phyloP scores from a whole-genome alignment of 92 coral and sea anemone genomes.

The Siderastrea radians region DNA sequence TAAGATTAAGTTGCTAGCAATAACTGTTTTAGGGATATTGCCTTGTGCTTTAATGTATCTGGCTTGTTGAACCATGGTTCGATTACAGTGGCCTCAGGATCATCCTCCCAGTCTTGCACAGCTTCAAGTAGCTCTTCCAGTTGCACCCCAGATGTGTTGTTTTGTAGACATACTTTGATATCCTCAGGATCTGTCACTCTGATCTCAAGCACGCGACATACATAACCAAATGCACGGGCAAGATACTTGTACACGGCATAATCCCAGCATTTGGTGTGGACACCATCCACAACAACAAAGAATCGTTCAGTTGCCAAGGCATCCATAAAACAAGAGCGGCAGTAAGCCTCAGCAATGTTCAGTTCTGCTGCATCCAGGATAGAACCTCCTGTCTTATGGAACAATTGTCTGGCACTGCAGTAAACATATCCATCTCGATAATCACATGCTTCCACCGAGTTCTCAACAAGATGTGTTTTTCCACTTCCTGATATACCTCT shows the following conservation, averaged over 20 bases:
- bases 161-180: slow-evolving; percentile 59
- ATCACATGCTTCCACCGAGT: slow-evolving; percentile 60
- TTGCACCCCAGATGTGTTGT: slow-evolving; percentile 35
- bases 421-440: slow-evolving; percentile 37
- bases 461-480: slow-evolving; percentile 75
- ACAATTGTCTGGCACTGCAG: slow-evolving; percentile 78
- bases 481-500: slow-evolving; percentile 93
- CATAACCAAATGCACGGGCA: slow-evolving; percentile 75
- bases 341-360: slow-evolving; percentile 85
- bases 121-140: slow-evolving; percentile 60
- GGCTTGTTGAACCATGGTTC: slow-evolving; percentile 83
- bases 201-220: slow-evolving; percentile 73
- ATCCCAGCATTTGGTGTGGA: slow-evolving; percentile 79
- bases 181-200: slow-evolving; percentile 57
- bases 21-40: slow-evolving; percentile 9
- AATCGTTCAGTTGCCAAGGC: slow-evolving; percentile 60
- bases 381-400: slow-evolving; percentile 73
- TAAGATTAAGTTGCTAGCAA: neutral
- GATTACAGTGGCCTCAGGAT: slow-evolving; percentile 56
- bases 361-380: slow-evolving; percentile 70
- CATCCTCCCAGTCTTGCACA: slow-evolving; percentile 77
- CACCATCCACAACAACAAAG: slow-evolving; percentile 78
- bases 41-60: neutral
- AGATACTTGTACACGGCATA: slow-evolving; percentile 68
- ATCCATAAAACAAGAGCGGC: slow-evolving; percentile 77